Base-by-base conservation (phyloP, 2,797 vertebrate genomes). In the Trachops cirrhosus region DNA sequence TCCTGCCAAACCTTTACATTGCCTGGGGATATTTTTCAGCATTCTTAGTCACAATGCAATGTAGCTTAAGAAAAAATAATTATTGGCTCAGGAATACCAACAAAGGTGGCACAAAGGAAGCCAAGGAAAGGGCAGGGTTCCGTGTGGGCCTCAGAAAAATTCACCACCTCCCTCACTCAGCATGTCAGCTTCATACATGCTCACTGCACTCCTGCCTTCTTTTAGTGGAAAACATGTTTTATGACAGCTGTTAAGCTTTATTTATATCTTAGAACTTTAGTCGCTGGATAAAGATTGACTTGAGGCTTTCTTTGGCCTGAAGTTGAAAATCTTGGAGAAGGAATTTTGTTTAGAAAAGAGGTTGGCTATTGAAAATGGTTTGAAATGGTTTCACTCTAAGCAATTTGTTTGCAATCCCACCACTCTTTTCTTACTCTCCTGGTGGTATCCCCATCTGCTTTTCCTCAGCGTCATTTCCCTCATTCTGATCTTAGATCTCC, bases 251-350 rank as follows among this genome's bases (percentile, higher is more conserved):
- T 82, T 89, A 85, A 83, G 62, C 37, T 82, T 85, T 95, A 11
- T 86, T 86, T 95, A 9, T 54, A 5, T 92, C 68, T 87, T 70
- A 92, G 74, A 73, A 79, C 15, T 34, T 64, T 41, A 71, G 19
- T 48, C 44, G 44, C 24, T 50, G 32, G 70, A 21, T 83, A 83
- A 93, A 50, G 86, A 86, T 24, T 41, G 22, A 48, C 50, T 86
- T 75, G 37, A 94, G 86, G 79, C 50, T 96, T 93, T 91, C 83
- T 89, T 92, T 79, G 77, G 73, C 71, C 19, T 83, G 71, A 50
- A 59, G 7, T 93, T 91, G 88, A 83, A 83, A 89, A 84, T 86
- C 41, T 91, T 84, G 34, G 78, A 89, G 41, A 62, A 94, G 37
- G 57, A 93, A 89, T 92, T 95, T 93, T 94, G 32, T 80, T 95